Evolutionary conservation across 1,140 invertebrate species (phyloP), one percentile per base, ranked within the genome.

Genomic region (Anastatus disparis): DNA sequence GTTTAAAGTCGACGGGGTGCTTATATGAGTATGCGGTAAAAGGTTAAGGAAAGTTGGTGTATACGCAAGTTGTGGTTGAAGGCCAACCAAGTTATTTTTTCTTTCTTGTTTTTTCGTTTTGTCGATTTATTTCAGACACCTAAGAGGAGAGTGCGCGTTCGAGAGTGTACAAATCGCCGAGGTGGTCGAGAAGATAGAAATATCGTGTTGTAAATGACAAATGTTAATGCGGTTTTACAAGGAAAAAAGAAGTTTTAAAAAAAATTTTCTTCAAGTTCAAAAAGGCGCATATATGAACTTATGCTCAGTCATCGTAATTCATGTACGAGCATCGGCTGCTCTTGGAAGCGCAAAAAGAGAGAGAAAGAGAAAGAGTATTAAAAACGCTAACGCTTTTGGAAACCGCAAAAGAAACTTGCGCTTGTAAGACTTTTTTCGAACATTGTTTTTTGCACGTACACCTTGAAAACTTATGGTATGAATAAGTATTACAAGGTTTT

Each of bases 161-260:
- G 29, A 29, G 44, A 61, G 50, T 61, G 26, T 24, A 29, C 42
- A 27, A 55, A 3, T 24, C 38, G 13, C 53, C 52, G 64, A 67
- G 52, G 64, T 67, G 64, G 52, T 58, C 53, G 50, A 40, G 20
- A 35, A n/a, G 64, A 67, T 53, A 67, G 64, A 67, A 67, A 67
- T 67, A 67, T 67, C 64, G 55, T 53, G 64, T 48, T 46, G 68
- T 62, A 70, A 63, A 62, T 70, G 58, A 70, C 50, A 62, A 70
- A 62, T 59, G 59, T 59, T 56, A 70, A 63, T 63, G 68, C 61
- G 59, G 58, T 64, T 70, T 62, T 70, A 67, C 64, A 67, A 50
- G 52, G 53, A 67, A 58, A 67, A n/a, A n/a, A n/a, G n/a, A n/a
- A n/a, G n/a, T n/a, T n/a, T n/a, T n/a, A n/a, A n/a, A n/a, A 38